These are phyloP conservation scores for Omphaloscelis lunosa DNA, from an alignment of 2,888 invertebrate species.

Conservation along the genomic window DNA sequence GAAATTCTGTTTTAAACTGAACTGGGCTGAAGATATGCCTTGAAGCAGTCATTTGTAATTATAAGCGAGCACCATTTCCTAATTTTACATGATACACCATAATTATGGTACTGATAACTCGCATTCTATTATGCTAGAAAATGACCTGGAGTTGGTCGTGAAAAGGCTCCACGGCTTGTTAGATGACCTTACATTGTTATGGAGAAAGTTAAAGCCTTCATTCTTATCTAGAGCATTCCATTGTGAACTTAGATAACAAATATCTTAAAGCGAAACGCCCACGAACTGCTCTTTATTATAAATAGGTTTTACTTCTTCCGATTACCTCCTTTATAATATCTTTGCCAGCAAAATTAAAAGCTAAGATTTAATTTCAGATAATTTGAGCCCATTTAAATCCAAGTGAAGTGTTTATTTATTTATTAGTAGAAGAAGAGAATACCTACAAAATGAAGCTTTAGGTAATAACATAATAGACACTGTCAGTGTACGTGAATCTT, in stretches of 20 bases:
- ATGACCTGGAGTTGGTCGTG: neutral
- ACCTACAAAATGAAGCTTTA: neutral
- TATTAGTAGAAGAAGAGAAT: slow-evolving; percentile 8
- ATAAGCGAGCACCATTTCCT: neutral
- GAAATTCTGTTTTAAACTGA: neutral
- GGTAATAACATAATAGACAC: too few species aligned
- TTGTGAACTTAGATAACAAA: neutral
- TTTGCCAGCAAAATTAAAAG: slow-evolving; percentile 11
- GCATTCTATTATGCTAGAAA: neutral
- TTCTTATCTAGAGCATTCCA: neutral
- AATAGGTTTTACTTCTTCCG: neutral
- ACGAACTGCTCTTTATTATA: neutral
- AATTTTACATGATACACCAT: neutral
- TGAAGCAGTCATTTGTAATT: neutral
- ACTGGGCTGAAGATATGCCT: neutral
- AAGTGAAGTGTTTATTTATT: neutral
- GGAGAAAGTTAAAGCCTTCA: slow-evolving; percentile 2
- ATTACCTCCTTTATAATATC: slow-evolving; percentile 1
- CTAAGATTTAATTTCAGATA: slow-evolving; percentile 10
- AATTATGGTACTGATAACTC: slow-evolving; percentile 2
- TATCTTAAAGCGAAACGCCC: slow-evolving; percentile 10
- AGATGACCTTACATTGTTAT: neutral
- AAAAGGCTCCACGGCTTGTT: neutral
- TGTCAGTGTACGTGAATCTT: too few species aligned
- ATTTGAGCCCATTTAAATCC: neutral